phyloP scores from a whole-genome alignment of 2,797 vertebrate species.

The Molossus alvarezi region DNA sequence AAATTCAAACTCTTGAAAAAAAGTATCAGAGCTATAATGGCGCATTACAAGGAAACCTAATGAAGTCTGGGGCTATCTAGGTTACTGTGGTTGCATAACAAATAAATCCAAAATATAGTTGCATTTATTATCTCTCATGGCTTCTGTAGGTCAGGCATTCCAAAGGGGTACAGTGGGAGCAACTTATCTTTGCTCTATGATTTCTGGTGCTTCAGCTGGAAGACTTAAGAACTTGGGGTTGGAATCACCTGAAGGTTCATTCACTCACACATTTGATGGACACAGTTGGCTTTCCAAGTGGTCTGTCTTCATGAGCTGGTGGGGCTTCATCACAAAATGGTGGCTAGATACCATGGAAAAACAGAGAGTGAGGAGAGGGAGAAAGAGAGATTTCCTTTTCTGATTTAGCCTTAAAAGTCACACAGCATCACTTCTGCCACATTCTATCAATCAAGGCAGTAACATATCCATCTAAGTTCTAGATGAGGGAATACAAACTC shows the following conservation, averaged over 20 bases:
- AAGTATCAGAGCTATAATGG: neutral
- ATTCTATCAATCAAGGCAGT: neutral
- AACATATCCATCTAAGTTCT: neutral
- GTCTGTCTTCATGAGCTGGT: neutral
- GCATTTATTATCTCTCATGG: neutral
- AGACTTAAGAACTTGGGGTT: neutral
- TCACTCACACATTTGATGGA: neutral
- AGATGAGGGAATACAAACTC: neutral
- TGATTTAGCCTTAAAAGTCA: neutral
- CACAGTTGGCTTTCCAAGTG: neutral
- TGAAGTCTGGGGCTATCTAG: neutral
- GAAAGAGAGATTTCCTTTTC: neutral
- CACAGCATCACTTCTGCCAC: neutral
- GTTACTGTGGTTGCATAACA: neutral
- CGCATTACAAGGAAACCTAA: neutral
- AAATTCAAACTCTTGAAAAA: slow-evolving; percentile 32
- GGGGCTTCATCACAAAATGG: slow-evolving; percentile 31
- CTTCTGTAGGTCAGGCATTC: neutral
- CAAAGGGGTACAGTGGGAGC: neutral
- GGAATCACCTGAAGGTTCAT: neutral
- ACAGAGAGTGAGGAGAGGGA: neutral
- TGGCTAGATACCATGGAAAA: neutral
- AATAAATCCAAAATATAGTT: neutral
- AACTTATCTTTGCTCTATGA: neutral
- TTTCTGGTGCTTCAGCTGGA: neutral